Conservation (phyloP, 64 coral and sea anemone species). For the Dendronephthya gigantea region DNA sequence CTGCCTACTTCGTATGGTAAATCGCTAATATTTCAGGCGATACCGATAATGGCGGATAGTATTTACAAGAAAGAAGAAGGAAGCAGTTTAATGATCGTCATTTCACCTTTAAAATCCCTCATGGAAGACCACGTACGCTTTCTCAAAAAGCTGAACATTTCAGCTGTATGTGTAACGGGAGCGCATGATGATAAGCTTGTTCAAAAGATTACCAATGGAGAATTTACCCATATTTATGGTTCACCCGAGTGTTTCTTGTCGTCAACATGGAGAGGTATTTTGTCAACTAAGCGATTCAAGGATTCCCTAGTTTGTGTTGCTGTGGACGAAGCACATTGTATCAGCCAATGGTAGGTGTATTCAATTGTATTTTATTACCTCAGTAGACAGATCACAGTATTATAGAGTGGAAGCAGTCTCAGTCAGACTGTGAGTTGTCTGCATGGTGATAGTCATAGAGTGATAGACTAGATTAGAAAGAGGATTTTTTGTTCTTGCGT, state of each 20-base stretch:
- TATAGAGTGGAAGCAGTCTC: too few relatives aligned
- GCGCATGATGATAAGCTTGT: not conserved
- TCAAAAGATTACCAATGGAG: not conserved
- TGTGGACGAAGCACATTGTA: not conserved
- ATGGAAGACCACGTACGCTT: not conserved
- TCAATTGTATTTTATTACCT: too few relatives aligned
- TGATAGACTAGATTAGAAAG: too few relatives aligned
- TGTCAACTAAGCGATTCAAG: not conserved
- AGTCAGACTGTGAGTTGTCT: too few relatives aligned
- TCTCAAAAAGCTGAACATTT: not conserved
- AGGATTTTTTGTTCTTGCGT: too few relatives aligned
- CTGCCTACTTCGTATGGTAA: not conserved
- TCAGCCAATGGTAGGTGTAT: not conserved
- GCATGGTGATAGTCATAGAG: too few relatives aligned
- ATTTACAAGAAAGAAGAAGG: not conserved
- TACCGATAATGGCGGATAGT: not conserved
- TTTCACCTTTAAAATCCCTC: not conserved
- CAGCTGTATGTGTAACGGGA: not conserved
- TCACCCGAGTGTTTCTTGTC: not conserved
- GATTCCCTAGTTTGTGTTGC: not conserved
- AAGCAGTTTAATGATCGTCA: slow-evolving; percentile 12
- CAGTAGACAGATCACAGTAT: too few relatives aligned
- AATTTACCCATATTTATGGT: slow-evolving; percentile 4
- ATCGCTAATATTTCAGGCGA: not conserved
- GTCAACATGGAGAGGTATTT: not conserved